Evolutionary conservation across 2,113 vertebrate species (phyloP).

Genomic region (Indicator indicator): DNA sequence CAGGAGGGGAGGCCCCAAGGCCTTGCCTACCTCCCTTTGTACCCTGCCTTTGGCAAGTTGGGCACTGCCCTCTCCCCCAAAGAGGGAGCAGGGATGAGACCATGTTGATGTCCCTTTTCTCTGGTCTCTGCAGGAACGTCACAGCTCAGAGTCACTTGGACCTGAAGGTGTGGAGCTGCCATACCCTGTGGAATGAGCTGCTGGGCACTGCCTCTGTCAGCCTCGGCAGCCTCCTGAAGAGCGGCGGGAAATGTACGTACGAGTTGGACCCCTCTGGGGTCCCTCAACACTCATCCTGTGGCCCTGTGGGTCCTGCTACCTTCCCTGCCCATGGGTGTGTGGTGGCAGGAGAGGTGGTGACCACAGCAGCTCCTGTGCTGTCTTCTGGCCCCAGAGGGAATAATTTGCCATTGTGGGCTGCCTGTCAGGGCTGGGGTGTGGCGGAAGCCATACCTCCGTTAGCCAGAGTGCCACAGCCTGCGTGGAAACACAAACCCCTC

Average conservation of each 20-base stretch:
- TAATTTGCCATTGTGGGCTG: conserved; percentile 7
- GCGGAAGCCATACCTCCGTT: background rate
- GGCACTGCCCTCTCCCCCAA: accelerated
- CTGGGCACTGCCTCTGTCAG: conserved; percentile 89
- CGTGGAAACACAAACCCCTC: background rate
- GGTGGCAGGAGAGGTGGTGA: background rate
- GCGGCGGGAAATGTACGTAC: conserved; percentile 86
- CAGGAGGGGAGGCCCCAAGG: accelerated
- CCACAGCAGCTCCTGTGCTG: background rate
- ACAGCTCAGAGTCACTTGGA: conserved; percentile 92
- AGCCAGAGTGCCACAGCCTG: background rate
- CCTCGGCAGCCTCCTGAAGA: conserved; percentile 86
- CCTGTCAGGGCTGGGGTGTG: background rate
- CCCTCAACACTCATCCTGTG: accelerated
- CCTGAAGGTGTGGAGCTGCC: conserved; percentile 95
- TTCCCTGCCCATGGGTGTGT: accelerated
- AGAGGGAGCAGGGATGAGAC: accelerated
- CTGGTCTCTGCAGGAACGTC: conserved; percentile 82
- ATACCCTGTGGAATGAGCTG: conserved; percentile 91
- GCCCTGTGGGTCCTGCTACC: background rate
- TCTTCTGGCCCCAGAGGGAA: background rate
- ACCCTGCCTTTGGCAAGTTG: background rate
- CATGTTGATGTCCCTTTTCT: accelerated
- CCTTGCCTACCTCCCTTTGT: background rate
- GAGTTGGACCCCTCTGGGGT: accelerated